Evolutionary conservation across 2,888 invertebrate species (phyloP).

Genomic region (Lasioglossum pauxillum): DNA sequence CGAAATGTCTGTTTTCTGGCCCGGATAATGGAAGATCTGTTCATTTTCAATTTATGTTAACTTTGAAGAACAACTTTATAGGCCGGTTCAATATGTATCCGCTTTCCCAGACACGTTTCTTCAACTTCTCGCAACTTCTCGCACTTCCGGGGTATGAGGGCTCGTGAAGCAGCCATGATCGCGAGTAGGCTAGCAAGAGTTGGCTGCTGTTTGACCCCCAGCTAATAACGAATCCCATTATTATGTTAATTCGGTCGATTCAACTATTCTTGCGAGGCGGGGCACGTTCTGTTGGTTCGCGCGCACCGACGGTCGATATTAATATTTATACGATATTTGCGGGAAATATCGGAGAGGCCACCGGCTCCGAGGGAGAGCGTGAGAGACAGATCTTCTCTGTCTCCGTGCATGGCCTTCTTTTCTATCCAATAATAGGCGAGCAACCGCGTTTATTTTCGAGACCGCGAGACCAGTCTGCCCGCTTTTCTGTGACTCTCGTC

Average conservation of each 20-base stretch:
- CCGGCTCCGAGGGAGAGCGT: too few relatives aligned
- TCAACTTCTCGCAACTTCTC: not conserved
- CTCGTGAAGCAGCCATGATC: not conserved
- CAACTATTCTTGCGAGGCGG: not conserved
- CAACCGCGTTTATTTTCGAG: conserved; percentile 43
- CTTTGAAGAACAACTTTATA: not conserved
- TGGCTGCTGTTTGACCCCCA: not conserved
- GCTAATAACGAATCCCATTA: conserved; percentile 26
- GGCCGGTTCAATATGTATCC: not conserved
- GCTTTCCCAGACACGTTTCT: not conserved
- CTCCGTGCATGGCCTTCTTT: conserved; percentile 21
- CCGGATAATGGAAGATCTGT: not conserved
- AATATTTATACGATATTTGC: conserved; percentile 41
- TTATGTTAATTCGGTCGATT: conserved; percentile 31
- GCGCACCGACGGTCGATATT: conserved; percentile 10
- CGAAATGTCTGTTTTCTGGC: not conserved
- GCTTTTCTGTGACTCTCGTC: conserved; percentile 25
- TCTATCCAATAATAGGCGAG: conserved; percentile 49
- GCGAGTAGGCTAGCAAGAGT: not conserved
- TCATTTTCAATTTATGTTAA: not conserved
- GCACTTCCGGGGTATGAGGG: not conserved
- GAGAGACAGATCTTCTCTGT: not conserved
- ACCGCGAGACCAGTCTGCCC: conserved; percentile 39
- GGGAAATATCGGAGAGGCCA: not conserved
- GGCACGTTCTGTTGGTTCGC: not conserved